These are phyloP conservation scores for Scaptomyza reducta DNA, from an alignment of 2,888 invertebrate genomes.

Conservation along the genomic window DNA sequence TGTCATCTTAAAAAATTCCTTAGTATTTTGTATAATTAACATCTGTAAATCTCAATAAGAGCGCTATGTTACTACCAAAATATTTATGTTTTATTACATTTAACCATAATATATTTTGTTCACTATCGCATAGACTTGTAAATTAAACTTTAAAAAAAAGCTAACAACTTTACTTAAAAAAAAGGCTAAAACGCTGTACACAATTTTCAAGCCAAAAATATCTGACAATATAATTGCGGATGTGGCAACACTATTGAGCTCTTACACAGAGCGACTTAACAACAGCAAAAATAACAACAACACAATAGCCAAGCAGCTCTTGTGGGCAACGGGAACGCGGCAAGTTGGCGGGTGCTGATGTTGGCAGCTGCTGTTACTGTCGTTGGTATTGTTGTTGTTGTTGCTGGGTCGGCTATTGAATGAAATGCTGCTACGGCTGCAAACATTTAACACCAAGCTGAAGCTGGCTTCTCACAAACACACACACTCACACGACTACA, in stretches of 20 bases:
- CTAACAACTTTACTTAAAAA: neutral
- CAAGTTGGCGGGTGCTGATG: conserved; percentile 71
- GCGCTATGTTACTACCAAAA: too few species aligned
- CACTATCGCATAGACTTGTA: too few species aligned
- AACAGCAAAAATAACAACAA: conserved; percentile 36
- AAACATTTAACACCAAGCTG: conserved; percentile 76
- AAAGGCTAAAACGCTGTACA: neutral
- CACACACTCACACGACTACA: conserved; percentile 9
- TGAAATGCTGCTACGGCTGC: conserved; percentile 72
- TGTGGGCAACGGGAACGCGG: conserved; percentile 42
- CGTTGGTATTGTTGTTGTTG: conserved; percentile 40
- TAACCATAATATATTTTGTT: too few species aligned
- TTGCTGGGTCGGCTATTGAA: conserved; percentile 67
- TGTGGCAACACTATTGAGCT: conserved; percentile 20
- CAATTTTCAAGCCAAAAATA: neutral
- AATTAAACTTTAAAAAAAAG: neutral
- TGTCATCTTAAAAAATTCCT: neutral
- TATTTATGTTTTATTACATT: too few species aligned
- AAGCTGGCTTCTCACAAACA: conserved; percentile 65
- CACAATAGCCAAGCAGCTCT: conserved; percentile 37
- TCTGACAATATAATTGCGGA: neutral
- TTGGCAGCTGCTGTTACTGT: conserved; percentile 69
- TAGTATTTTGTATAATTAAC: too few species aligned
- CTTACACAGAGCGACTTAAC: conserved; percentile 54
- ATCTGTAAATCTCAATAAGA: too few species aligned